These are phyloP conservation scores for Beris morrisii DNA, from an alignment of 2,888 invertebrate genomes.

Conservation along the genomic window DNA sequence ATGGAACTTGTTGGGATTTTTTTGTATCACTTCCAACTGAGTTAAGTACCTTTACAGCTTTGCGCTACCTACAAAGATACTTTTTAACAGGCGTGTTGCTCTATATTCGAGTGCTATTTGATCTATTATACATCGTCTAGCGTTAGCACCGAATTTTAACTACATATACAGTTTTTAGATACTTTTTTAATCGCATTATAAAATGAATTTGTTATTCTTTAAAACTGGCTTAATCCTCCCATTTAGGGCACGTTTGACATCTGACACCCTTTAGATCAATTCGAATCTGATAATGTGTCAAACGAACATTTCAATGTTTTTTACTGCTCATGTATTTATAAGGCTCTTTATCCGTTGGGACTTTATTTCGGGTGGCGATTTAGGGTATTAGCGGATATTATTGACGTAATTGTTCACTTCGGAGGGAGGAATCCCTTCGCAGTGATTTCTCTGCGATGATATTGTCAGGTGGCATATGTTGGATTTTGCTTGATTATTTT, in stretches of 20 bases:
- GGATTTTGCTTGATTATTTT: no score
- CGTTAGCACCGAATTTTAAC: no score
- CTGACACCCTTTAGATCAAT: slow-evolving; percentile 31
- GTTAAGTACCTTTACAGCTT: no score
- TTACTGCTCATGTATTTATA: neutral
- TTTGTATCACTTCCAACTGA: no score
- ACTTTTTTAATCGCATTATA: slow-evolving; percentile 27
- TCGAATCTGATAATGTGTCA: slow-evolving; percentile 26
- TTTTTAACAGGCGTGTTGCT: no score
- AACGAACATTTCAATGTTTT: slow-evolving; percentile 15
- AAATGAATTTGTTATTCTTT: slow-evolving; percentile 31
- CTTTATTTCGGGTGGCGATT: neutral
- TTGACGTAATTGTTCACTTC: slow-evolving; percentile 25
- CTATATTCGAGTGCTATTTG: no score
- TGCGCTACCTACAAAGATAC: no score
- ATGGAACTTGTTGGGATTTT: no score
- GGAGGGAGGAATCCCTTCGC: neutral
- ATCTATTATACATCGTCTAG: no score
- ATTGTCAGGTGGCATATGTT: no score
- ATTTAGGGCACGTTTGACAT: slow-evolving; percentile 30
- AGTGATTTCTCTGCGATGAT: no score
- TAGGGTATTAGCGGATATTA: slow-evolving; percentile 5
- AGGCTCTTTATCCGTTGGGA: slow-evolving; percentile 7
- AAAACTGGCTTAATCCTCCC: slow-evolving; percentile 26
- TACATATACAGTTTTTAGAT: no score